Evolutionary conservation across 2,888 invertebrate genomes (phyloP).

Genomic region (Cynaeus angustus): DNA sequence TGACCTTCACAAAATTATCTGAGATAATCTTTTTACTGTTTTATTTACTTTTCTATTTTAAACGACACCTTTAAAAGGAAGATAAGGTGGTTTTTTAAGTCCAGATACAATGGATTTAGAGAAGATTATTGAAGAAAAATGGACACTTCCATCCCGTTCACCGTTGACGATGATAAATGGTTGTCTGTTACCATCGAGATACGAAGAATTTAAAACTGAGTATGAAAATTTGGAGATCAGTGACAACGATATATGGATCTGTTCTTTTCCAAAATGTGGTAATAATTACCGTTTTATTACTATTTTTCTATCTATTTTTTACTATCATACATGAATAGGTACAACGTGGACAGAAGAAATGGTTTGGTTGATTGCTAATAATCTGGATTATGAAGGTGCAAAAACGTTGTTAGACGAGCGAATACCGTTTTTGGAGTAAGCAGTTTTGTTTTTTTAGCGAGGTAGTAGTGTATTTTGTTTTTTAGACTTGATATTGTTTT

Average conservation of each 20-base stretch:
- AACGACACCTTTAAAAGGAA: background rate
- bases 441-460: background rate
- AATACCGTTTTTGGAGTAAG: conserved; percentile 83
- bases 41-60: background rate
- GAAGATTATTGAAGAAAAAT: background rate
- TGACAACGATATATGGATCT: conserved; percentile 74
- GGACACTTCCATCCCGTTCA: background rate
- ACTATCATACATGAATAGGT: no score
- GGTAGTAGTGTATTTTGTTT: conserved; percentile 15
- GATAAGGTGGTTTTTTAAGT: background rate
- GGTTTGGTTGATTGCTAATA: conserved; percentile 80
- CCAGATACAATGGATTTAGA: background rate
- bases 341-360: conserved; percentile 88
- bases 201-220: background rate
- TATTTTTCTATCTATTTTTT: no score
- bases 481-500: conserved; percentile 41
- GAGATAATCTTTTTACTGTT: background rate
- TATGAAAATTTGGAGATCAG: background rate
- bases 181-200: background rate
- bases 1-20: no score
- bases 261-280: conserved; percentile 76
- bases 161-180: background rate
- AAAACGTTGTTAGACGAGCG: conserved; percentile 71
- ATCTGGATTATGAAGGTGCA: conserved; percentile 67
- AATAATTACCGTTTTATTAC: no score